Evolutionary conservation across 2,113 vertebrate genomes (phyloP).

Genomic region (Burhinus bistriatus): DNA sequence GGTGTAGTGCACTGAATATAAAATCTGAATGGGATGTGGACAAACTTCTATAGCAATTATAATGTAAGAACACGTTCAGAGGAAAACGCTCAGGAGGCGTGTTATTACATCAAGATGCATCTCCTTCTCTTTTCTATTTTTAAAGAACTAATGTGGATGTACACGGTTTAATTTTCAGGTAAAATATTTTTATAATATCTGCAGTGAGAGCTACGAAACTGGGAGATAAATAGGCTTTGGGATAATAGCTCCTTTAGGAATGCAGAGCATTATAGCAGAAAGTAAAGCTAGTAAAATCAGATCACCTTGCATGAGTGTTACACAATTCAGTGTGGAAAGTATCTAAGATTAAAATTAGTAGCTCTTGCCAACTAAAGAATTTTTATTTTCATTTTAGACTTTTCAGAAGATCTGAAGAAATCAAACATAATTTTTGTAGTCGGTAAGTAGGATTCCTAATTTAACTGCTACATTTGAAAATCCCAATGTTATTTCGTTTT

Average conservation of each 20-base stretch:
- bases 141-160: neutral
- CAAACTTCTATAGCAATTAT: neutral
- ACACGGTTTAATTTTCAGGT: neutral
- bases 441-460: slow-evolving; percentile 77
- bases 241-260: neutral
- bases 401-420: slow-evolving; percentile 83
- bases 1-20: neutral
- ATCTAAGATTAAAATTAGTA: neutral
- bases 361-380: slow-evolving; percentile 12
- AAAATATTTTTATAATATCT: neutral
- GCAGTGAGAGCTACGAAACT: neutral
- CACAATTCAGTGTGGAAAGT: neutral
- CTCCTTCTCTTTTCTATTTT: neutral
- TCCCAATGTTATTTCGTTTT: neutral
- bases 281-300: neutral
- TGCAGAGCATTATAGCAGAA: neutral
- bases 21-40: neutral
- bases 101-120: neutral
- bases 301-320: neutral
- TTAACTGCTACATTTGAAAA: neutral
- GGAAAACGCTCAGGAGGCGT: neutral
- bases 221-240: neutral
- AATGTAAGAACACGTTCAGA: neutral
- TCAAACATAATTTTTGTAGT: slow-evolving; percentile 90
- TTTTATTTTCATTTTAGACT: slow-evolving; percentile 69